Evolutionary conservation across 2,113 vertebrate genomes (phyloP), one percentile per base, ranked within the genome.

Genomic region (Condylura cristata): DNA sequence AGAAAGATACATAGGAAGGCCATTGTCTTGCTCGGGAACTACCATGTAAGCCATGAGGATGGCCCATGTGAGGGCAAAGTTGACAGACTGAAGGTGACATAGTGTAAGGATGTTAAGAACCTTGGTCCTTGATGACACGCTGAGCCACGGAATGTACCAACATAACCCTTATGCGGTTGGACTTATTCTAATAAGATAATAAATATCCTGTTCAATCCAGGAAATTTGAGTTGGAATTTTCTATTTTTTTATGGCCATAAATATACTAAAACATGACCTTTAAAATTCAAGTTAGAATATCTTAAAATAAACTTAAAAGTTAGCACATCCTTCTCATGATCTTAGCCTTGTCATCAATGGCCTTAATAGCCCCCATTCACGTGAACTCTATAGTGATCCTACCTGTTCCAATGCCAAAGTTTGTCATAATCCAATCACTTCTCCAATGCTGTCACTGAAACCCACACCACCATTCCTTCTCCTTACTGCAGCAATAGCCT

Each of bases 241-340:
- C 74, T 93, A 12, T 79, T n/a, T 68, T 76, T 86, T 41, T 18
- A 53, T 18, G 51, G 44, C 28, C 87, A 51, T 17, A 0, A 32
- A 71, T 53, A 6, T 53, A 70, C 30, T 70, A 65, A 76, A 8
- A 87, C 4, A 22, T 6, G 2, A 13, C 30, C 13, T 11, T 37
- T 66, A 46, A 86, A 93, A 89, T 46, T 41, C 68, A 71, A 20
- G 68, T 66, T 79, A 82, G 79, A 58, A 61, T 11, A 13, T 71
- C 80, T 89, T 86, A 81, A 79, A 79, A 86, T 86, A 81, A 79
- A 79, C 32, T 53, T 53, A 66, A 63, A 85, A 82, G 51, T 68
- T 30, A 39, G 51, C 81, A 89, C 46, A 12, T 58, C 22, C 88
- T 37, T 76, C 30, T 26, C 58, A 18, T 10, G 61, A 20, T 48